A percentile compares a stretch with the other conserved stretches of the same genome.
Evolutionary conservation across 1,140 invertebrate species (phyloP).

Genomic region (Heliothis subflexa): DNA sequence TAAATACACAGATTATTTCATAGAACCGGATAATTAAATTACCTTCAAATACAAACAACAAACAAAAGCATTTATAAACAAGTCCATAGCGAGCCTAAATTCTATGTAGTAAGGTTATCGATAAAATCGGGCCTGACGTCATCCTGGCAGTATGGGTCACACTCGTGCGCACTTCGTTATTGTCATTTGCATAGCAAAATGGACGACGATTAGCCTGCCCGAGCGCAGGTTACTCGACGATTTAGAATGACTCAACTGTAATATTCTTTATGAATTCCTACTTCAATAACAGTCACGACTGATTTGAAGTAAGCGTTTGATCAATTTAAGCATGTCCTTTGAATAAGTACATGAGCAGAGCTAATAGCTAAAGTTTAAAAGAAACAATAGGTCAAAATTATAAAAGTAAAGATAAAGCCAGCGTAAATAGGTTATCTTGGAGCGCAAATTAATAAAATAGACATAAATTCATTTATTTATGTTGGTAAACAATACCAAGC

Average conservation of each 20-base stretch:
- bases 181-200: constrained; percentile 48
- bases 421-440: constrained; percentile 14
- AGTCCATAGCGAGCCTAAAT: constrained; percentile 21
- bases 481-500: background rate
- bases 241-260: constrained; percentile 9
- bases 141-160: constrained; percentile 47
- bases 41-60: too few relatives aligned
- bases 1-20: too few relatives aligned
- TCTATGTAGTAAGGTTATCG: constrained; percentile 47
- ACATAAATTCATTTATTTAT: background rate
- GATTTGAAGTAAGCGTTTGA: background rate
- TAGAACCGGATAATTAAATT: too few relatives aligned
- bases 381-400: background rate
- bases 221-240: constrained; percentile 6
- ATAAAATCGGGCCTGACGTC: constrained; percentile 46
- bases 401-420: background rate
- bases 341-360: background rate
- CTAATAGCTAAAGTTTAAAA: background rate
- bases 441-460: constrained; percentile 21
- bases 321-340: background rate
- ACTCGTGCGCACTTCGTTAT: constrained; percentile 50
- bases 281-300: background rate
- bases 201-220: constrained; percentile 35
- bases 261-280: background rate
- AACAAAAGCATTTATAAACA: background rate